These are phyloP conservation scores for Columba guinea DNA, from an alignment of 2,797 vertebrate genomes.

Conservation along the genomic window DNA sequence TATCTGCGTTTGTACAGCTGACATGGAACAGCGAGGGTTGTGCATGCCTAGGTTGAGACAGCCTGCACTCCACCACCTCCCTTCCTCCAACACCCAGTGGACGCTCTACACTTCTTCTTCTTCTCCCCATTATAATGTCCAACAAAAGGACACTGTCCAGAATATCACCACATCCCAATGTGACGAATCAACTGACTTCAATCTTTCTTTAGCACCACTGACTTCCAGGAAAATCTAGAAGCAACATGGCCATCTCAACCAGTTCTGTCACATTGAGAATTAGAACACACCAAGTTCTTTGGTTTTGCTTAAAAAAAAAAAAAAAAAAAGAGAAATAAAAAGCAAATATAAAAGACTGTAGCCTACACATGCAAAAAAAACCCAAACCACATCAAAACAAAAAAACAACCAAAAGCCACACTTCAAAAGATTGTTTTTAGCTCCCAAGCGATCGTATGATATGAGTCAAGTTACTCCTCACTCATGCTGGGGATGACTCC, in stretches of 20 bases:
- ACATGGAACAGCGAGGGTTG: accelerated
- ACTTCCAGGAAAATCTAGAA: background rate
- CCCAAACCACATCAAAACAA: background rate
- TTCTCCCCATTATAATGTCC: no score
- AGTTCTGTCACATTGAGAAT: background rate
- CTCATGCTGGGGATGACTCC: background rate
- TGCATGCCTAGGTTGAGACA: background rate
- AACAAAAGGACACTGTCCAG: background rate
- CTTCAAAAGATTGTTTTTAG: conserved; percentile 1
- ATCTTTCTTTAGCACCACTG: background rate
- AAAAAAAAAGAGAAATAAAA: no score
- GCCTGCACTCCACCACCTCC: background rate
- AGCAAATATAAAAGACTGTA: background rate
- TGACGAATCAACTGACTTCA: background rate
- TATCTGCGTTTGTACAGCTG: background rate
- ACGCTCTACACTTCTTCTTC: background rate
- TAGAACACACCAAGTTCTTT: background rate
- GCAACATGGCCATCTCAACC: background rate
- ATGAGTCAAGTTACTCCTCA: background rate
- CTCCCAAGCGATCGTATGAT: background rate
- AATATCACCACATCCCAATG: background rate
- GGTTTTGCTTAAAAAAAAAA: background rate
- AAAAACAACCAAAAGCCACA: background rate
- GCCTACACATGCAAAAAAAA: background rate
- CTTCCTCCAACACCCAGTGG: background rate